These are phyloP conservation scores for Hybos culiciformis DNA, from an alignment of 2,888 invertebrate genomes.

Conservation along the genomic window DNA sequence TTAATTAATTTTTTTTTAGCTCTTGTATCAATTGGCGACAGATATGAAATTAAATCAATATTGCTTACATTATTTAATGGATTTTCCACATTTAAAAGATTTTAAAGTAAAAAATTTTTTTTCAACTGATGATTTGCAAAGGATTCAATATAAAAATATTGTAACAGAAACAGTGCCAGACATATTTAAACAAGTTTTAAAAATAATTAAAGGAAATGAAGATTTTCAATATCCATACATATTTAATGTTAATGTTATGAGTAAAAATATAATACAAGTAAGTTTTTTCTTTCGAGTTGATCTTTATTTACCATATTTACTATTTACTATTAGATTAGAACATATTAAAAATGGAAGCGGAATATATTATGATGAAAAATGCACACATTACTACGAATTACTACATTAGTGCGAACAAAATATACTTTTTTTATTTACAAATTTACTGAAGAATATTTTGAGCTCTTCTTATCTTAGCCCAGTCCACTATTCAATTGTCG, in stretches of 20 bases:
- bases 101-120: slow-evolving; percentile 21
- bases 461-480: too few relatives aligned
- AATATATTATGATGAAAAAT: too few relatives aligned
- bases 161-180: slow-evolving; percentile 41
- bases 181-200: slow-evolving; percentile 56
- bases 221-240: slow-evolving; percentile 56
- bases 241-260: slow-evolving; percentile 54
- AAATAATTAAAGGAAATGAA: slow-evolving; percentile 43
- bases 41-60: slow-evolving; percentile 62
- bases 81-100: slow-evolving; percentile 57
- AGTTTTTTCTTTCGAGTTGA: slow-evolving; percentile 25
- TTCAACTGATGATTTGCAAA: slow-evolving; percentile 41
- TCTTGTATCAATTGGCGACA: slow-evolving; percentile 60
- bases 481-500: too few relatives aligned
- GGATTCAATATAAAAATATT: slow-evolving; percentile 42
- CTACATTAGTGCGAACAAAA: too few relatives aligned
- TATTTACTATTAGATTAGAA: too few relatives aligned
- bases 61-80: slow-evolving; percentile 69
- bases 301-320: background rate
- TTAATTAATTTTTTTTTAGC: slow-evolving; percentile 20
- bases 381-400: too few relatives aligned
- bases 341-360: too few relatives aligned
- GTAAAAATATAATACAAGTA: slow-evolving; percentile 62
- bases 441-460: background rate
- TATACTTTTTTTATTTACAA: background rate